Evolutionary conservation across 2,797 vertebrate genomes (phyloP).

Genomic region (Eurystomus glaucurus): DNA sequence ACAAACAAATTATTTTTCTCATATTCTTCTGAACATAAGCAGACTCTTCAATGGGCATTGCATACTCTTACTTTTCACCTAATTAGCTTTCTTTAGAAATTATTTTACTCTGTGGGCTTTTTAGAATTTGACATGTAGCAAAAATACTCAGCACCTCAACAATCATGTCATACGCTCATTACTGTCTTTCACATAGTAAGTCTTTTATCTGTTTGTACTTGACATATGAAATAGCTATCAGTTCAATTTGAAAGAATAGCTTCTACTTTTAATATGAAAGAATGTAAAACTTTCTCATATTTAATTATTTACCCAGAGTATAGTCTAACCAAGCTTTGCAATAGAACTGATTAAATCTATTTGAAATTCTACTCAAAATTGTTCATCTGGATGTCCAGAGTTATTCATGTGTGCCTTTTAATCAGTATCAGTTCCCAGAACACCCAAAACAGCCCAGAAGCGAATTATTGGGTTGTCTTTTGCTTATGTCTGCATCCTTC

Average conservation of each 20-base stretch:
- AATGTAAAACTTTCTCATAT: background rate
- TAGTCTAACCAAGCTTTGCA: background rate
- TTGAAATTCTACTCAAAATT: background rate
- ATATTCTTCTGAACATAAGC: background rate
- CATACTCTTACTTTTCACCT: background rate
- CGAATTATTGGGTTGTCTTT: background rate
- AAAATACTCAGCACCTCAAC: background rate
- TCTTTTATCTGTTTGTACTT: background rate
- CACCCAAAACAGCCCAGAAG: background rate
- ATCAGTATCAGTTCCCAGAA: background rate
- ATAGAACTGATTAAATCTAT: background rate
- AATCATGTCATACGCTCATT: background rate
- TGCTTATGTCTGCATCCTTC: background rate
- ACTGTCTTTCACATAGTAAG: background rate
- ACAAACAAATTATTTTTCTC: background rate
- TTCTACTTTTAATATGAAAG: background rate
- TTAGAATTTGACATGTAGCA: background rate
- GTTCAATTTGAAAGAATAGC: background rate
- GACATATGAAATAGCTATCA: background rate
- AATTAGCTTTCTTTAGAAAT: background rate
- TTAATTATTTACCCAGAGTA: background rate
- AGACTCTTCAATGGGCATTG: background rate
- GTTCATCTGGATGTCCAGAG: background rate
- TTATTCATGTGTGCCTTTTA: background rate
- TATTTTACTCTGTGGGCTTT: background rate